Conservation (phyloP, 1,140 invertebrate genomes). For the Eciton burchellii region DNA sequence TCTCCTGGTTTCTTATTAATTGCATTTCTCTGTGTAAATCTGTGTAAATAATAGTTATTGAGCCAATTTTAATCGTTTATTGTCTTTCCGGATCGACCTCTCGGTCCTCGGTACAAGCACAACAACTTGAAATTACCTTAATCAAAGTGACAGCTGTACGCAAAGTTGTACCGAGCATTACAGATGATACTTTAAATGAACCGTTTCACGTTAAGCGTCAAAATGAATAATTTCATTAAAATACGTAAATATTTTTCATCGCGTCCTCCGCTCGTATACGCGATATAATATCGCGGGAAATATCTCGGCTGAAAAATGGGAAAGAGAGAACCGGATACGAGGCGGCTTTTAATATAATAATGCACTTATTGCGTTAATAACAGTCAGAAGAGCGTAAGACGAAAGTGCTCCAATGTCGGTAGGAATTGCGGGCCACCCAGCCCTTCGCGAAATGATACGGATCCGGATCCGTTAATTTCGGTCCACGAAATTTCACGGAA, state of each 20-base stretch:
- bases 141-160: background rate
- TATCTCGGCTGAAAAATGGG: background rate
- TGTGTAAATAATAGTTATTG: background rate
- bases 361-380: constrained; percentile 24
- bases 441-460: constrained; percentile 59
- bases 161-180: background rate
- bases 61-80: background rate
- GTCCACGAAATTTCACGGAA: constrained; percentile 63
- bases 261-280: background rate
- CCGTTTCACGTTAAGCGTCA: background rate
- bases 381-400: constrained; percentile 10
- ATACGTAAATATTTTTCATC: background rate
- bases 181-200: background rate
- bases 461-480: constrained; percentile 64
- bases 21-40: background rate
- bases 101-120: background rate
- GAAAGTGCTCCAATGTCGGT: constrained; percentile 20
- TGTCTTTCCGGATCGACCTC: too few species aligned
- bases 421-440: constrained; percentile 48
- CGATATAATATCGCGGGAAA: background rate
- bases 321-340: background rate
- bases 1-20: background rate
- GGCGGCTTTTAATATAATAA: constrained; percentile 15
- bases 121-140: background rate
- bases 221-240: background rate